Evolutionary conservation across 2,113 vertebrate species (phyloP), one percentile per base, ranked within the genome.

Genomic region (Gadus chalcogrammus): DNA sequence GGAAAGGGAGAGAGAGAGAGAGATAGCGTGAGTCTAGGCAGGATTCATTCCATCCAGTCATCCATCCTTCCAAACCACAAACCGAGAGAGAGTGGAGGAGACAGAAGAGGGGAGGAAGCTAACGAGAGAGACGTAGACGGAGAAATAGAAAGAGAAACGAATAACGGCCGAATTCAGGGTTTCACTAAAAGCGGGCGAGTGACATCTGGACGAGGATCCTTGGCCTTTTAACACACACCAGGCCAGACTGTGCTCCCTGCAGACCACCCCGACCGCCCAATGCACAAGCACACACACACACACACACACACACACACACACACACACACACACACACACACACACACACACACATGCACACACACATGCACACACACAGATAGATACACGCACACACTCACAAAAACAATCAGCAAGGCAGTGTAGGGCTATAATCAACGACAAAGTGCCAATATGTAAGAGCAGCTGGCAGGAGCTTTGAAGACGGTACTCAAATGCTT

Each of bases 21-120:
- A 86, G 89, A 90, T 77, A 74, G 75, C 76, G 81, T 75, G 87
- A 89, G 89, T 84, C 83, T 81, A 87, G 85, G 92, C 91, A 87
- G 85, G 88, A 90, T 84, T 75, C 82, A 82, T 82, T 31, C 82
- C 85, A 86, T 84, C 86, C 88, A 83, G 88, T 91, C 92, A 79
- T 89, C 92, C 93, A 84, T 89, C 91, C 91, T 3, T 55, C 52
- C 52, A 55, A 55, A 55, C 52, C 52, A 55, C 52, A 55, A 55
- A 55, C 93, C 93, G 92, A 92, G 90, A 91, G 7, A 60, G 91
- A 93, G 86, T 88, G 91, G 86, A 91, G 90, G 64, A 63, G 53
- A 68, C 48, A 70, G 71, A 35, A 65, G 56, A 75, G 22, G 38
- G 42, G 17, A 53, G 62, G 27, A 59, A 18, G 16, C 27, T 8